Percentiles rank a stretch among this genome's conserved stretches.
phyloP scores from a whole-genome alignment of 2,888 invertebrate genomes.

The Iselma pallidipennis region DNA sequence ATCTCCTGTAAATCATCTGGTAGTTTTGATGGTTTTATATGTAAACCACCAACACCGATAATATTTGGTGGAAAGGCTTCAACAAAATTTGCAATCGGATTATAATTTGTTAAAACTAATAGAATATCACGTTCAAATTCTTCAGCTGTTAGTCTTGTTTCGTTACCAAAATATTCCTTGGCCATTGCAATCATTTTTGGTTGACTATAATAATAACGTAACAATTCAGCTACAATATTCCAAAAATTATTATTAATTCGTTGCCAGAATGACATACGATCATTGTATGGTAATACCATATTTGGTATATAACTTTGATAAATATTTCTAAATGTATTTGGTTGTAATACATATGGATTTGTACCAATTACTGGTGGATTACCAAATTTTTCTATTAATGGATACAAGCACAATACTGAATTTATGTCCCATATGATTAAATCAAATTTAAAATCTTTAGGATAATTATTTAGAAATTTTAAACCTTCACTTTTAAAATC shows the following conservation, averaged over 20 bases:
- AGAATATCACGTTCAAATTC: slow-evolving; percentile 11
- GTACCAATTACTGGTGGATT: slow-evolving; percentile 11
- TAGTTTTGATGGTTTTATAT: slow-evolving; percentile 7
- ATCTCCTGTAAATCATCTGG: slow-evolving; percentile 13
- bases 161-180: slow-evolving; percentile 7
- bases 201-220: not conserved
- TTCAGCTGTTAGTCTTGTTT: not conserved
- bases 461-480: slow-evolving; percentile 4
- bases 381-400: slow-evolving; percentile 14
- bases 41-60: slow-evolving; percentile 14
- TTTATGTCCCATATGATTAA: not conserved
- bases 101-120: slow-evolving; percentile 7
- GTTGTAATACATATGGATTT: slow-evolving; percentile 12
- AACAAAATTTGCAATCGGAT: slow-evolving; percentile 14
- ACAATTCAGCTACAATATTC: not conserved
- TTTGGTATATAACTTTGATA: slow-evolving; percentile 14
- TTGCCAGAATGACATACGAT: slow-evolving; percentile 11
- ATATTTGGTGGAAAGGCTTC: slow-evolving; percentile 16
- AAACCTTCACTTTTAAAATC: slow-evolving; percentile 9
- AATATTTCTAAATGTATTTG: slow-evolving; percentile 12
- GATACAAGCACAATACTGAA: slow-evolving; percentile 4
- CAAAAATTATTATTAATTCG: slow-evolving; percentile 3
- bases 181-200: slow-evolving; percentile 7
- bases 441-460: slow-evolving; percentile 14
- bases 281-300: not conserved